Conservation (phyloP, 2,113 vertebrate genomes). For the Centropus bengalensis region DNA sequence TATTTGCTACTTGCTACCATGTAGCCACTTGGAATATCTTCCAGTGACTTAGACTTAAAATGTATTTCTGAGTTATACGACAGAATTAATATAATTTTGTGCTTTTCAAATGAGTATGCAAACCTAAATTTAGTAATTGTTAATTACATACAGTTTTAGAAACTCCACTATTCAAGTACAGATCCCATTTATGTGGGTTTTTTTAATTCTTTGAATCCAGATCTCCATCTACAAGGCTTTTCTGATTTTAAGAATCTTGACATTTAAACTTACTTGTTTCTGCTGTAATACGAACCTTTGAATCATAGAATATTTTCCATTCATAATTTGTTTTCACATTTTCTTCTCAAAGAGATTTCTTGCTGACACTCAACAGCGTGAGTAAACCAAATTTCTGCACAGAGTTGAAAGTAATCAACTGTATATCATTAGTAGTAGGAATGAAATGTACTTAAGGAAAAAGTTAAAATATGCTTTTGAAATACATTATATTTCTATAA, state of each 20-base stretch:
- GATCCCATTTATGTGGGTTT: neutral
- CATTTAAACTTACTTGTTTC: neutral
- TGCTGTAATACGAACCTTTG: neutral
- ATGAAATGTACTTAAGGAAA: neutral
- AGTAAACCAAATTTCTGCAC: conserved; percentile 51
- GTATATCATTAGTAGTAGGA: neutral
- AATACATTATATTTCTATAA: neutral
- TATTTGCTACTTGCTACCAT: conserved; percentile 20
- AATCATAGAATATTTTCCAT: conserved; percentile 22
- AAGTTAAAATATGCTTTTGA: neutral
- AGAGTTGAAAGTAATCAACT: neutral
- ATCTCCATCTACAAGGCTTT: neutral
- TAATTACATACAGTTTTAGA: conserved; percentile 25
- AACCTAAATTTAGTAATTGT: conserved; percentile 23
- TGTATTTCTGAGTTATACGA: neutral
- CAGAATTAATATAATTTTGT: neutral
- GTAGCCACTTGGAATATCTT: conserved; percentile 18
- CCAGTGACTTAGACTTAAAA: neutral
- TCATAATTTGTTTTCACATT: neutral
- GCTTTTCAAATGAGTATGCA: conserved; percentile 1
- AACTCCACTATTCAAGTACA: conserved; percentile 1
- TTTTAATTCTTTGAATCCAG: neutral
- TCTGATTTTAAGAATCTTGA: neutral
- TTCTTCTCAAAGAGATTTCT: conserved; percentile 21
- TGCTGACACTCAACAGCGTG: neutral